Percentiles rank a stretch among this genome's conserved stretches.
Evolutionary conservation across 2,888 invertebrate species (phyloP).

Genomic region (Lutraria lutraria): DNA sequence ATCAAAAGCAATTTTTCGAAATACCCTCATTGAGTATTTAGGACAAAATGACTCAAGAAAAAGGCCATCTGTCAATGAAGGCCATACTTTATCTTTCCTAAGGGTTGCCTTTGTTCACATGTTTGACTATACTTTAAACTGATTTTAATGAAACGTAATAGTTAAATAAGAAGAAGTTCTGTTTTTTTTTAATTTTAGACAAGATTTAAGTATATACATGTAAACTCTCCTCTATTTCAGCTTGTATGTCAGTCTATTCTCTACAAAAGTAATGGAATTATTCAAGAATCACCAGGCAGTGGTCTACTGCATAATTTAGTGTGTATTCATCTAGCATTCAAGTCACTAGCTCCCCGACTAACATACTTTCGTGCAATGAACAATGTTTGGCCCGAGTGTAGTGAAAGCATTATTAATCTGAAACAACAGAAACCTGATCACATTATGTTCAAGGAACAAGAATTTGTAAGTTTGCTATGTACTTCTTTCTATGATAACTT

Average conservation of each 20-base stretch:
- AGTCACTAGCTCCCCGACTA: constrained; percentile 59
- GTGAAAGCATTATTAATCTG: constrained; percentile 56
- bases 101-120: too few species aligned
- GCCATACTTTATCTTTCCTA: too few species aligned
- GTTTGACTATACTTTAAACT: too few species aligned
- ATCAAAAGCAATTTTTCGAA: too few species aligned
- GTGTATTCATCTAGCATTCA: constrained; percentile 63
- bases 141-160: too few species aligned
- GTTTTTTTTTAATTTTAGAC: background rate
- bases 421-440: constrained; percentile 66
- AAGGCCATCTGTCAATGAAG: too few species aligned
- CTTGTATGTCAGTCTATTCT: constrained; percentile 19
- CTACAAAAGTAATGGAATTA: background rate
- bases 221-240: background rate
- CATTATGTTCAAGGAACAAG: constrained; percentile 67
- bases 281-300: background rate
- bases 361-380: constrained; percentile 75
- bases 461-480: constrained; percentile 69
- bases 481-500: background rate
- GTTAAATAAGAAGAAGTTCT: too few species aligned
- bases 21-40: too few species aligned
- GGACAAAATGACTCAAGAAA: too few species aligned
- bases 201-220: too few species aligned
- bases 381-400: constrained; percentile 73
- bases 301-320: constrained; percentile 43